These are phyloP conservation scores for Timema cristinae DNA, from an alignment of 2,888 invertebrate genomes.

Conservation along the genomic window DNA sequence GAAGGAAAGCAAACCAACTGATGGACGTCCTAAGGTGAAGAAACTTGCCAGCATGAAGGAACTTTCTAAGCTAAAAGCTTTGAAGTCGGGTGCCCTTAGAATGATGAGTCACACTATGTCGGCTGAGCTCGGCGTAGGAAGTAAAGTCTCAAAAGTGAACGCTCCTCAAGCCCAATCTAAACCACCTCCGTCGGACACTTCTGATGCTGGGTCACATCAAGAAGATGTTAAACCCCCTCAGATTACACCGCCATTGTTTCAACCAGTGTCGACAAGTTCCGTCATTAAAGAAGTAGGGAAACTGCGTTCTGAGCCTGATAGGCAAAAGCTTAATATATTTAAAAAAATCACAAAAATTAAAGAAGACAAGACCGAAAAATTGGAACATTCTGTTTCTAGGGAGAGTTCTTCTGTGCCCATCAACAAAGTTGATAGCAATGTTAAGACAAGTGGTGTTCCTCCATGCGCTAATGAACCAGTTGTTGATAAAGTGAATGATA, in stretches of 20 bases:
- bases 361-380: conserved; percentile 63
- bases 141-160: neutral
- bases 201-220: neutral
- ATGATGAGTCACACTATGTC: conserved; percentile 22
- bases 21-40: conserved; percentile 46
- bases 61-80: conserved; percentile 48
- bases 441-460: too few species aligned
- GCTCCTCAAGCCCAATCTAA: conserved; percentile 23
- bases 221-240: conserved; percentile 8
- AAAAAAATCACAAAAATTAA: conserved; percentile 72
- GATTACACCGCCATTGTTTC: conserved; percentile 19
- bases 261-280: neutral
- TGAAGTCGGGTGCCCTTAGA: conserved; percentile 42
- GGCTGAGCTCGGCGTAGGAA: too few species aligned
- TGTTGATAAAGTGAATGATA: conserved; percentile 30
- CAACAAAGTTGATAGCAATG: neutral
- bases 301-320: conserved; percentile 74
- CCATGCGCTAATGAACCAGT: conserved; percentile 32
- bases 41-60: conserved; percentile 52
- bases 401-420: conserved; percentile 31
- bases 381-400: conserved; percentile 24
- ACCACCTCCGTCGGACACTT: conserved; percentile 6
- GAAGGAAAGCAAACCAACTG: conserved; percentile 42
- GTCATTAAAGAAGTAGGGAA: conserved; percentile 44
- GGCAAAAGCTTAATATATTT: conserved; percentile 81